Conservation (phyloP, 2,888 invertebrate species). For the Agelastica alni region DNA sequence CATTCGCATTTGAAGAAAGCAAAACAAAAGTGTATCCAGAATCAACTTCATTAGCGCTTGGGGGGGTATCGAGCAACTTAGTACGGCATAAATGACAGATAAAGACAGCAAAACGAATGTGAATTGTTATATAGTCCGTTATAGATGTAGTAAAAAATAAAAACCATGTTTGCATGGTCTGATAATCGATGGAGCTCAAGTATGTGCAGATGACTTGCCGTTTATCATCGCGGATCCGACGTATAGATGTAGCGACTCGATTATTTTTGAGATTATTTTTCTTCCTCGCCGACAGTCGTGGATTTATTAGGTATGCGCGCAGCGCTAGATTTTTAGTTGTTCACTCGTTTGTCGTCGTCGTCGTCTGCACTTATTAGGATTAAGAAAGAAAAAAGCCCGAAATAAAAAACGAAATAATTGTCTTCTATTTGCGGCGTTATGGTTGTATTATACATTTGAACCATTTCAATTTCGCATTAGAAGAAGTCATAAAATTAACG, state of each 20-base stretch:
- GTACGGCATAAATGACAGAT: no score
- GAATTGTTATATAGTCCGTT: no score
- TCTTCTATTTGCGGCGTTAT: slow-evolving; percentile 40
- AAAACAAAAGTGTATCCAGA: no score
- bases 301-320: slow-evolving; percentile 47
- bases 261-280: slow-evolving; percentile 56
- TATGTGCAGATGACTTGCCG: slow-evolving; percentile 46
- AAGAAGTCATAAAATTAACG: slow-evolving; percentile 42
- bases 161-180: no score
- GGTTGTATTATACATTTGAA: slow-evolving; percentile 42
- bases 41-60: no score
- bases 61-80: no score
- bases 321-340: slow-evolving; percentile 46
- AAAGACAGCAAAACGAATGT: no score
- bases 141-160: no score
- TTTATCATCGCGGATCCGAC: slow-evolving; percentile 54
- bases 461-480: slow-evolving; percentile 39
- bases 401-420: slow-evolving; percentile 31
- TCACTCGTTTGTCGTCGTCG: slow-evolving; percentile 42
- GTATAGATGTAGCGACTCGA: slow-evolving; percentile 50
- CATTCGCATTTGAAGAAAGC: no score
- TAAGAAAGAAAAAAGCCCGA: no score
- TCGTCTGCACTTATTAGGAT: slow-evolving; percentile 45
- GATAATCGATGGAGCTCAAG: slow-evolving; percentile 48
- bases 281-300: no score